Conservation (phyloP, 2,113 vertebrate species). For the Pteropus alecto region DNA sequence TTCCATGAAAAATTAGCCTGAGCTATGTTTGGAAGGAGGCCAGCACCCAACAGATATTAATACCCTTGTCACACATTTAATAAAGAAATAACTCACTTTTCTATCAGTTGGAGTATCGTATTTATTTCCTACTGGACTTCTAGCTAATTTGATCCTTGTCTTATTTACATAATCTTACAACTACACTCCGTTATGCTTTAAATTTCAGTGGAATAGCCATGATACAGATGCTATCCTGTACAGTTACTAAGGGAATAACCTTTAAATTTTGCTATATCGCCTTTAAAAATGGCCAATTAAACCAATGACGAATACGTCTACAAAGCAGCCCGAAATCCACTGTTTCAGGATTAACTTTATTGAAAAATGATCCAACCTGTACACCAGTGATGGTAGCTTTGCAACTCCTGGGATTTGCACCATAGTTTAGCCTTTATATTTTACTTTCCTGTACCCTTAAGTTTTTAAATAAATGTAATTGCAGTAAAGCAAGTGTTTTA, state of each 20-base stretch:
- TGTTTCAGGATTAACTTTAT: background rate
- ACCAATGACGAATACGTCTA: background rate
- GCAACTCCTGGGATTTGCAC: background rate
- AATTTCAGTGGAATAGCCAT: background rate
- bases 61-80: background rate
- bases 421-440: background rate
- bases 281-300: background rate
- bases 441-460: background rate
- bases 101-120: background rate
- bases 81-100: background rate
- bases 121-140: background rate
- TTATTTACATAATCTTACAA: background rate
- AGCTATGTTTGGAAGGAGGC: background rate
- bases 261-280: background rate
- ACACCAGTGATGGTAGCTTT: background rate
- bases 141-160: background rate
- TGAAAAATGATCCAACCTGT: background rate
- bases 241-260: background rate
- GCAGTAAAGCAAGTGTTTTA: slow-evolving; percentile 58
- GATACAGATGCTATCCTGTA: background rate
- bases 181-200: background rate
- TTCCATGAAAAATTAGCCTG: background rate
- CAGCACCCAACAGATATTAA: background rate
- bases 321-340: background rate
- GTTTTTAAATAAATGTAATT: slow-evolving; percentile 56